Conservation (phyloP, 2,113 vertebrate genomes). For the Rhinolophus ferrumequinum region DNA sequence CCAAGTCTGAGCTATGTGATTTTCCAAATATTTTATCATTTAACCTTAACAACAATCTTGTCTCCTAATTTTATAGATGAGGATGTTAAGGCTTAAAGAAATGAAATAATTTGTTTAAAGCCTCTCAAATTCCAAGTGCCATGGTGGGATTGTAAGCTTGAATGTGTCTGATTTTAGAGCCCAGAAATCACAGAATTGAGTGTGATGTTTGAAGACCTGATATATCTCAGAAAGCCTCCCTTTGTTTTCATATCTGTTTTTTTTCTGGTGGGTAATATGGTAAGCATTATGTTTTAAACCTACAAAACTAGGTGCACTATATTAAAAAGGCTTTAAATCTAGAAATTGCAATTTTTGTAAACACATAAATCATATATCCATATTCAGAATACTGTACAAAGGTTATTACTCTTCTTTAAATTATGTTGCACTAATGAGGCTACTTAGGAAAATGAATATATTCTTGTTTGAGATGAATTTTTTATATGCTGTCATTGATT, state of each 20-base stretch:
- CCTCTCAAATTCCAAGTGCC: background rate
- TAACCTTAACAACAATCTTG: background rate
- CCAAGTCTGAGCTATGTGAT: background rate
- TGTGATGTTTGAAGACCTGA: conserved; percentile 27
- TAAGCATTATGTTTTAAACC: conserved; percentile 1
- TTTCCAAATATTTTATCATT: background rate
- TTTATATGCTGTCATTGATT: background rate
- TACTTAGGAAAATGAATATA: background rate
- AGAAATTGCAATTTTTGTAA: background rate
- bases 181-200: background rate
- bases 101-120: conserved; percentile 7
- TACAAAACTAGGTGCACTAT: background rate
- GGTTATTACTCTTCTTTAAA: background rate
- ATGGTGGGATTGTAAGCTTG: background rate
- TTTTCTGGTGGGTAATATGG: background rate
- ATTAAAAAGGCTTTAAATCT: background rate
- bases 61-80: background rate
- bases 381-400: background rate
- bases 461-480: conserved; percentile 3
- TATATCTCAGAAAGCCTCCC: background rate
- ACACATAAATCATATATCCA: background rate
- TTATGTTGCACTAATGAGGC: background rate
- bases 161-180: background rate
- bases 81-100: background rate
- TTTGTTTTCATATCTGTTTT: conserved; percentile 7